These are phyloP conservation scores for Sisor rabdophorus DNA, from an alignment of 2,113 vertebrate genomes.

Conservation along the genomic window DNA sequence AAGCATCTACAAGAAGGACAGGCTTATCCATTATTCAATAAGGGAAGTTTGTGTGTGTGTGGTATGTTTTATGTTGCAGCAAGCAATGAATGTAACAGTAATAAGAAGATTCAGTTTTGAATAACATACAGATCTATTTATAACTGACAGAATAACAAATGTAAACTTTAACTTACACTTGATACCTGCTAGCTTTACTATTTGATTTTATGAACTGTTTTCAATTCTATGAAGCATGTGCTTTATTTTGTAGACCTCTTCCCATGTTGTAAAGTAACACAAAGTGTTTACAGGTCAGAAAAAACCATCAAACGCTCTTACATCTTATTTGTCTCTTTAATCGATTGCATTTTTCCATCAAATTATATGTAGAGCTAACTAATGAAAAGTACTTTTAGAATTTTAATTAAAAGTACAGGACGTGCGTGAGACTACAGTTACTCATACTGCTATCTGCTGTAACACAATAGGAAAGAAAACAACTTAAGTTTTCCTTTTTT, in stretches of 20 bases:
- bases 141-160: conserved; percentile 64
- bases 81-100: conserved; percentile 56
- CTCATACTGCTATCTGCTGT: conserved; percentile 2
- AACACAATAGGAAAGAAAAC: conserved; percentile 19
- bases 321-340: conserved; percentile 49
- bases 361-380: conserved; percentile 34
- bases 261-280: conserved; percentile 52
- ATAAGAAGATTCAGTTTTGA: conserved; percentile 43
- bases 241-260: conserved; percentile 67
- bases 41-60: conserved; percentile 39
- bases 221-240: conserved; percentile 58
- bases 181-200: conserved; percentile 56
- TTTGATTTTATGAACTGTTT: conserved; percentile 68
- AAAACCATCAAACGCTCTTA: conserved; percentile 58
- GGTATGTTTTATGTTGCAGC: conserved; percentile 59
- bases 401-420: background rate
- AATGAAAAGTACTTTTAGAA: background rate
- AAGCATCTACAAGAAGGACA: conserved; percentile 19
- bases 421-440: background rate
- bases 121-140: conserved; percentile 66
- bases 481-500: background rate
- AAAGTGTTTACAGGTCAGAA: conserved; percentile 63
- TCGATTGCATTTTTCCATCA: conserved; percentile 51
- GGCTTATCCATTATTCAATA: conserved; percentile 24
- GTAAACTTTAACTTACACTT: conserved; percentile 59